These are phyloP conservation scores for Myrmophylax atrothorax DNA, from an alignment of 2,113 vertebrate genomes.

Conservation along the genomic window DNA sequence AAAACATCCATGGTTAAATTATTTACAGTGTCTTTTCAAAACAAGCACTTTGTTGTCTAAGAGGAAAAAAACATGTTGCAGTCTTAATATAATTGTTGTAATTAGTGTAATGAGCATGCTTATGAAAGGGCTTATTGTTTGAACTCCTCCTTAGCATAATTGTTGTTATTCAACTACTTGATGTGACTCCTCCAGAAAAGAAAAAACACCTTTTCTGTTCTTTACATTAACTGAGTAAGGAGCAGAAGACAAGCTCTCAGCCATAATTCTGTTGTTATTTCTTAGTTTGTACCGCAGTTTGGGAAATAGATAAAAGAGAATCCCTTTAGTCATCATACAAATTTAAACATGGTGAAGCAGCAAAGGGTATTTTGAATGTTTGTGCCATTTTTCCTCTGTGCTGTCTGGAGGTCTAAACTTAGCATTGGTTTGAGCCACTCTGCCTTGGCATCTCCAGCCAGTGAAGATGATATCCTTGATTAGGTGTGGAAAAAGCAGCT, in stretches of 20 bases:
- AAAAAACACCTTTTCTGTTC: not conserved
- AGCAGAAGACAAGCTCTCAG: not conserved
- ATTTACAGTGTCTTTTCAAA: not conserved
- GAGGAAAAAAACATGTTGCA: not conserved
- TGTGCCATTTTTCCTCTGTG: not conserved
- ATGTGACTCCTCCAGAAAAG: not conserved
- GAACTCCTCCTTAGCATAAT: not conserved
- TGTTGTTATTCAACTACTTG: not conserved
- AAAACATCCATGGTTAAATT: not conserved
- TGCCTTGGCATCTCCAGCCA: not conserved
- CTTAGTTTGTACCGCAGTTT: not conserved
- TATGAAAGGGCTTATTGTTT: constrained; percentile 4
- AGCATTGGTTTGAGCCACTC: not conserved
- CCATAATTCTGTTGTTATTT: not conserved
- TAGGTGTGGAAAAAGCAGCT: not conserved
- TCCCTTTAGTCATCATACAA: not conserved
- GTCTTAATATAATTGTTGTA: not conserved
- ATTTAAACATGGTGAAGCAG: not conserved
- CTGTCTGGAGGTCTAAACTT: not conserved
- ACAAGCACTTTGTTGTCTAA: not conserved
- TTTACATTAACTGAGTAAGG: not conserved
- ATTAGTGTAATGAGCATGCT: constrained; percentile 2
- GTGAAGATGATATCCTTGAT: not conserved
- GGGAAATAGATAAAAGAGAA: not conserved
- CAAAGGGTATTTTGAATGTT: not conserved